Evolutionary conservation across 1,140 invertebrate species (phyloP), one percentile per base, ranked within the genome.

Genomic region (Halesus radiatus): DNA sequence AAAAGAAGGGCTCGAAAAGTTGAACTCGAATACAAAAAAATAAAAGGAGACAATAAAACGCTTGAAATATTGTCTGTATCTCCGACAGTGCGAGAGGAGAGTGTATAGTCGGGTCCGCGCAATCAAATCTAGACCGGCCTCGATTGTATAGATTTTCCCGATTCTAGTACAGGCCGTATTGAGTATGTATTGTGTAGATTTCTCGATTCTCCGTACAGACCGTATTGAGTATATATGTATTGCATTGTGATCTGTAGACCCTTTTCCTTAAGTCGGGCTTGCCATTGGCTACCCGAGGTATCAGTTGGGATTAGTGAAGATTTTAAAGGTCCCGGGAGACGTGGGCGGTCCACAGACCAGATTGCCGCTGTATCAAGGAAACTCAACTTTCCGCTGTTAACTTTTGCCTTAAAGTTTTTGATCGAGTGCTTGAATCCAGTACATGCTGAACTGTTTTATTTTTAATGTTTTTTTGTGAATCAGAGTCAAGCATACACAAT

Each of bases 251-350:
- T 45, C 37, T 45, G 66, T 50, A 50, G 66, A 53, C 37, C 68
- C 68, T 53, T 72, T 72, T 53, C 68, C 37, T 72, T 50, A 53
- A 72, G 45, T 53, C 68, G 16, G 50, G 13, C 68, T 32, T 20
- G 37, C 37, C 26, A 70, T 72, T 72, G 68, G 22, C 37, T 22
- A 72, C 22, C 68, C 45, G 45, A 72, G 45, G 68, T 72, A 72
- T 72, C 68, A 72, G 50, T 52, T 23, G 68, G 50, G 68, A 72
- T 72, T 72, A 72, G 68, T 72, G 45, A 72, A 72, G 45, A 72
- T 72, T 72, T 72, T 54, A 53, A 72, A 72, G 68, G 20, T 53
- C 68, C 45, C 68, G 8, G 7, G 68, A 52, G 68, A 23, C 10
- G 68, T 13, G 68, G 37, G 45, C 22, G 68, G 64, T 37, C 62